These are phyloP conservation scores for Amphipyra tragopoginis DNA, from an alignment of 2,888 invertebrate species.

Conservation along the genomic window DNA sequence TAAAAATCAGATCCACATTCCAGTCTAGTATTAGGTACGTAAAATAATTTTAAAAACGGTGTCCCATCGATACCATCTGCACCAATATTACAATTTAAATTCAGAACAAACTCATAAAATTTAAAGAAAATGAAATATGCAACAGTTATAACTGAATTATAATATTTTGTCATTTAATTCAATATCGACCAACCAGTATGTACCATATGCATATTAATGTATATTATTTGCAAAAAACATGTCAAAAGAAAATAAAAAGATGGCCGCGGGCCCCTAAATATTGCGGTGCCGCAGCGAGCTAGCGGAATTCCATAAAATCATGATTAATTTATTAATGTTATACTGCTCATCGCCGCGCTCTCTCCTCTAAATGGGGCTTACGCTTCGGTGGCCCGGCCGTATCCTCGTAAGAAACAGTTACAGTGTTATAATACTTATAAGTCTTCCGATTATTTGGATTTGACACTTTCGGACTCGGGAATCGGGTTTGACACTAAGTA, in stretches of 20 bases:
- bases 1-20: not conserved
- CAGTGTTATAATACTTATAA: slow-evolving; percentile 15
- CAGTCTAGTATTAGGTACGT: not conserved
- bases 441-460: slow-evolving; percentile 23
- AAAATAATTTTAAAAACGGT: too few species aligned
- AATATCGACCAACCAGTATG: not conserved
- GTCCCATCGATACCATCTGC: not conserved
- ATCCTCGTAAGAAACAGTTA: slow-evolving; percentile 68
- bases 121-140: too few species aligned
- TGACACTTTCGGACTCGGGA: slow-evolving; percentile 1
- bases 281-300: slow-evolving; percentile 66
- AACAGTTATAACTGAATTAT: too few species aligned
- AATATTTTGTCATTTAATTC: not conserved
- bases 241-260: slow-evolving; percentile 5
- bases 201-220: not conserved
- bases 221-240: slow-evolving; percentile 17
- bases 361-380: slow-evolving; percentile 84
- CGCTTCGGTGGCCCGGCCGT: slow-evolving; percentile 78
- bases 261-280: slow-evolving; percentile 65
- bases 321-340: slow-evolving; percentile 89
- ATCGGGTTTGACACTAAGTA: too few species aligned
- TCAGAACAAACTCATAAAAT: too few species aligned
- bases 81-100: not conserved
- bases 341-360: slow-evolving; percentile 81
- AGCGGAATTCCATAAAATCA: slow-evolving; percentile 88